Evolutionary conservation across 1,140 invertebrate genomes (phyloP).

Genomic region (Zaprionus nigranus): DNA sequence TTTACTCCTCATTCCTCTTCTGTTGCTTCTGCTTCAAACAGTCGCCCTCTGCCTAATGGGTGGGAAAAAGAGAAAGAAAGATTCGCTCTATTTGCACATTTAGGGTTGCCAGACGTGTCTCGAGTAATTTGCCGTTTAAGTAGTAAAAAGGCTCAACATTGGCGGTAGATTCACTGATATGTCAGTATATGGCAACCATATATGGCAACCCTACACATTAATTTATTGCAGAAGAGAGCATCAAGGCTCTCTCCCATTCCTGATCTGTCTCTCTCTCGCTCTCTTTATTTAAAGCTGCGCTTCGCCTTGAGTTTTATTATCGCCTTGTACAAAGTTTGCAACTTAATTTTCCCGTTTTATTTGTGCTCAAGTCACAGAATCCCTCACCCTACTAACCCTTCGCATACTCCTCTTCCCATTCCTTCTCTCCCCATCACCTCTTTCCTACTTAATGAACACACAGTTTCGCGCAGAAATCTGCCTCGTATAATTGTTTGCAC

Average conservation of each 20-base stretch:
- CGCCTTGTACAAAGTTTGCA: slow-evolving; percentile 9
- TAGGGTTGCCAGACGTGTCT: no score
- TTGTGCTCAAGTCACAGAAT: neutral
- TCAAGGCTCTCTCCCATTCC: neutral
- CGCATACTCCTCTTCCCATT: neutral
- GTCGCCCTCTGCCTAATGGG: slow-evolving; percentile 37
- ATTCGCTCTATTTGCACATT: slow-evolving; percentile 27
- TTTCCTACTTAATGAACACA: slow-evolving; percentile 21
- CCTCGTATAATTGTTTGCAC: slow-evolving; percentile 36
- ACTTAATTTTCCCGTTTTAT: no score
- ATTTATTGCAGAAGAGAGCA: no score
- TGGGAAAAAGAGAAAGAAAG: slow-evolving; percentile 25
- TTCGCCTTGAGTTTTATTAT: neutral
- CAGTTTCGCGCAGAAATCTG: slow-evolving; percentile 23
- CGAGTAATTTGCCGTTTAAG: no score
- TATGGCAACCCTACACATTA: no score
- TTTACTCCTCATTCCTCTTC: neutral
- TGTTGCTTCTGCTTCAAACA: neutral
- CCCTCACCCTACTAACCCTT: neutral
- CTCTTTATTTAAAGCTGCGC: neutral
- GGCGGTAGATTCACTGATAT: no score
- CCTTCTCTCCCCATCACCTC: neutral
- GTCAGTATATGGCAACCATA: no score
- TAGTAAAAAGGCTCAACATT: no score
- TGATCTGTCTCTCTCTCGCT: neutral